A percentile compares a stretch with the other conserved stretches of the same genome.
These are phyloP conservation scores for Coendou prehensilis DNA, from an alignment of 2,797 vertebrate genomes.

Conservation along the genomic window DNA sequence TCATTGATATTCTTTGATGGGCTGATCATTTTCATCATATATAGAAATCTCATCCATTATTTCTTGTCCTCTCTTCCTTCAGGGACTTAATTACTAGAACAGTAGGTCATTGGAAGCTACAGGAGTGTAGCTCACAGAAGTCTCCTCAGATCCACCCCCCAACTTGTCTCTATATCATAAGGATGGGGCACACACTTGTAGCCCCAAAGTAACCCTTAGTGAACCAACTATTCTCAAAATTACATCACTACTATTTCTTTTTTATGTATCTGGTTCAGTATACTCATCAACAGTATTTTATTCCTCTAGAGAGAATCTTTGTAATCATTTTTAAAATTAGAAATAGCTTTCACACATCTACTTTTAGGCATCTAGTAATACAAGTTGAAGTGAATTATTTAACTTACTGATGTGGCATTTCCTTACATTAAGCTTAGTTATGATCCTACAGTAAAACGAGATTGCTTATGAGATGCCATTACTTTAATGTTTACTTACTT, in stretches of 20 bases:
- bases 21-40: background rate
- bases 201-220: background rate
- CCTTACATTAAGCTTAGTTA: background rate
- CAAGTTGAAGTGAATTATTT: background rate
- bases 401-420: constrained; percentile 14
- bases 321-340: background rate
- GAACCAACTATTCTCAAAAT: background rate
- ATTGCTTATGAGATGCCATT: background rate
- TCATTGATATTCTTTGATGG: background rate
- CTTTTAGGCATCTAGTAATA: background rate
- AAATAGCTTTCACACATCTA: background rate
- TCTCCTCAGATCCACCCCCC: background rate
- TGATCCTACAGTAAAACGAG: background rate
- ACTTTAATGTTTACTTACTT: background rate
- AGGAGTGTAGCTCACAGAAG: background rate
- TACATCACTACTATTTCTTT: background rate
- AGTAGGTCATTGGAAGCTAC: background rate
- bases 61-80: background rate
- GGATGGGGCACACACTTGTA: background rate
- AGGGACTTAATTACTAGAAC: background rate
- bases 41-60: background rate
- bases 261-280: background rate
- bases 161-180: background rate
- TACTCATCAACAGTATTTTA: background rate
- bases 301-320: background rate